Base-by-base conservation (phyloP, 2,888 invertebrate genomes). In the Amphipyra berbera region DNA sequence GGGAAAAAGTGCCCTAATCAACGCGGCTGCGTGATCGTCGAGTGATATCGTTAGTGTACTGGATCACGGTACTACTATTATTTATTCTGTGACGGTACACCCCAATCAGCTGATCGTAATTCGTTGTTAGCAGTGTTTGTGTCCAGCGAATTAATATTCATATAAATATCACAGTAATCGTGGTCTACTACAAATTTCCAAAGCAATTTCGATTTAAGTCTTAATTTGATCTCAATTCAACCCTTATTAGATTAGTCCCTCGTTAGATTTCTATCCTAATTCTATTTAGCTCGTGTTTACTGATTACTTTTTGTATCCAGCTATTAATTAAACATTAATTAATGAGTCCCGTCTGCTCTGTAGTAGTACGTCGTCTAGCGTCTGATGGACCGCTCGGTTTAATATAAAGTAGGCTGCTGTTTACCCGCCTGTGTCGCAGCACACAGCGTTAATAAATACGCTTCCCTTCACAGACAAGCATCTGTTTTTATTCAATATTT, bases 321-420 rank as follows among this genome's bases (percentile, higher is more conserved):
- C 73, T 57, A 70, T 70, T 70, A 70, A 72, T 70, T 67, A 72
- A 72, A 61, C 50, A 71, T 58, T 68, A 71, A 73, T 73, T 62
- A 71, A 73, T 71, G 73, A 68, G 73, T n/a, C 15, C 55, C 40
- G 47, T 68, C 70, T 72, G 55, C 55, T 66, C 35, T 21, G 55
- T 10, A 44, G 58, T 47, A 38, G 50, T 41, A 45, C 40, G 12
- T 44, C 59, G 56, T 40, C 73, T 73, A 44, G 54, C 56, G 64
- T 55, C 65, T 73, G 73, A 72, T 60, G 60, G 73, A 63, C 73
- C 73, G 85, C 86, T 86, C 83, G 85, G 87, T 89, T 92, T 92
- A 90, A 92, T 92, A 91, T 90, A 90, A 91, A 91, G 88, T 87
- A 90, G 91, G 86, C 87, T 86, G 85, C 76, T 91, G 87, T 91